Base-by-base conservation (phyloP, 2,797 vertebrate genomes). In the Eremophila alpestris region DNA sequence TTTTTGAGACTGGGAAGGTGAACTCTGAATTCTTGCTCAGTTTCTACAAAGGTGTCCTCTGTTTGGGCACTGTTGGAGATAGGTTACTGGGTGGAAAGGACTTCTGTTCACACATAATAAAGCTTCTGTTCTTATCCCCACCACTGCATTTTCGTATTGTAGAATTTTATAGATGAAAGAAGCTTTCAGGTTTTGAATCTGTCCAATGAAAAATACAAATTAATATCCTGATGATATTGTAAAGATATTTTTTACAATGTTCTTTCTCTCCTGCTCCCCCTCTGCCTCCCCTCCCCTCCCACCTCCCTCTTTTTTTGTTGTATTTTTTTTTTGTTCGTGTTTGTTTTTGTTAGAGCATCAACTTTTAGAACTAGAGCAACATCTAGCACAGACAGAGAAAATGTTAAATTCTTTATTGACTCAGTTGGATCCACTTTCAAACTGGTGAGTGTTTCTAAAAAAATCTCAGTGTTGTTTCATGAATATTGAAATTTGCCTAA, bases 321-420 rank as follows among this genome's bases (percentile, higher is more conserved):
- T 64, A 16, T 43, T 7, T 4, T 21, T n/a, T 41, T 29, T 51
- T n/a, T 41, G 10, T 59, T 38, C 29, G 2, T 8, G 45, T 29
- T 46, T 48, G 18, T 48, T 94, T 76, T 59, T 62, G 46, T 54
- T 96, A 99, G 99, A 99, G 90, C 98, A 97, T 95, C 98, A 99
- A 94, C 96, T 99, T 95, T 98, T 98, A 62, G 98, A 99, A 94
- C 92, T 99, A 90, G 99, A 99, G 93, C 98, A 98, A 89, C 98
- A 99, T 79, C 96, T 99, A 32, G 98, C 98, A 5, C 98, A 99
- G 82, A 99, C 99, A 2, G 99, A 99, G 94, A 98, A 98, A 97
- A 99, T 99, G 99, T 97, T 99, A 41, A 99, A 99, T 96, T 99
- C 99, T 74, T 98, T 99, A 94, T 97, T 99, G 83, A 99, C 98